Base-by-base conservation (phyloP, 2,113 vertebrate genomes). In the Hepsetus odoe region DNA sequence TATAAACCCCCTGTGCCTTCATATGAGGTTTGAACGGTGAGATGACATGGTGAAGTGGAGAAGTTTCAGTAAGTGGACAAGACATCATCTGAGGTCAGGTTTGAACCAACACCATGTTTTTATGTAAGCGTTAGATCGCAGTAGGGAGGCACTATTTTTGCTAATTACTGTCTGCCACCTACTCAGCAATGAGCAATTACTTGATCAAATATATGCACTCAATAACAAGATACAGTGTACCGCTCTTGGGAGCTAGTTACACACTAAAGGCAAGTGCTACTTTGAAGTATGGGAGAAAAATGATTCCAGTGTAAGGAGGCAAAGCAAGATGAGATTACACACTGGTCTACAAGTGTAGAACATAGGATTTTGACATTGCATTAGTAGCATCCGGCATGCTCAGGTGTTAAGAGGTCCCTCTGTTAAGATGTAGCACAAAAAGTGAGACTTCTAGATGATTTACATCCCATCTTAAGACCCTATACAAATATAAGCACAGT, bases 111-210 rank as follows among this genome's bases (percentile, higher is more conserved):
- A 1, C 49, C 58, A 72, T 51, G 44, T 67, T 56, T 55, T 42
- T 13, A 30, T 33, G 22, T 62, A 10, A 51, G 68, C 53, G 42
- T 72, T 46, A 72, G 58, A 67, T 58, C 35, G n/a, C 74, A 67
- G 65, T 46, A 53, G 38, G 16, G 64, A 32, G 26, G 42, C 16
- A 20, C 22, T 62, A 56, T 55, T 69, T 74, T 74, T 69, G 58
- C 22, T 70, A 82, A 82, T 77, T 68, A 77, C 51, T 69, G 62
- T 35, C 68, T 81, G 66, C 56, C n/a, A 69, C 65, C 24, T 55
- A 14, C 58, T 76, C 28, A 68, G 5, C 42, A 74, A 18, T 6
- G 30, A 69, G 53, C 62, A 77, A 77, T 82, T 77, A 82, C 33
- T 53, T 73, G 62, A 74, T 77, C 70, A 73, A 77, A 77, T 61